Evolutionary conservation across 2,113 vertebrate species (phyloP), one percentile per base, ranked within the genome.

Genomic region (Phrynosoma platyrhinos): DNA sequence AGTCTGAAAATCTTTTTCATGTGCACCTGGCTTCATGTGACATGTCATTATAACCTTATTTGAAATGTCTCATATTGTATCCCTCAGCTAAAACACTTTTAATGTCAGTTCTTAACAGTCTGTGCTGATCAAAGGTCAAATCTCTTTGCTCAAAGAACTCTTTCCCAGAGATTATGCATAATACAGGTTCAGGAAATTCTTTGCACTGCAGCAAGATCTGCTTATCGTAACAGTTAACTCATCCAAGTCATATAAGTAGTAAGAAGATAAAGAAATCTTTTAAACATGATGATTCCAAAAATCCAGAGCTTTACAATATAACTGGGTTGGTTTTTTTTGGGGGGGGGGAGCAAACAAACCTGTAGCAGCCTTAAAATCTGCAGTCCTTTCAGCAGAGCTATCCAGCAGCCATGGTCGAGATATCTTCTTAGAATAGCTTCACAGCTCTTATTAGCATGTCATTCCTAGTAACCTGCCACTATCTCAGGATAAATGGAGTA

Each of bases 21-120:
- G 16, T 79, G 76, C 79, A 86, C 88, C 86, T 80, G 30, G 77
- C 69, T 75, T 91, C 27, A 82, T 71, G 2, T 80, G 86, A 88
- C 13, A 52, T 27, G 47, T 13, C 14, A 69, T 3, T 47, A 32
- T 53, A 74, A 83, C 42, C 30, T 42, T 30, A 62, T 3, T 36
- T 55, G 23, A 79, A 87, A 42, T 42, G n/a, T 62, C 23, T 74
- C 64, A 90, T 72, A 84, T 85, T 64, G 68, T 68, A 86, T 25
- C 89, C 36, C 1, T 85, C 83, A 87, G 88, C 0, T 47, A 52
- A 89, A 90, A 75, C 20, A 8, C 69, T 32, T 78, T 52, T 79
- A 36, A 68, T 55, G 42, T 66, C 69, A 85, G 87, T n/a, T n/a
- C 25, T 80, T 87, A 78, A 12, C 1, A 85, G 30, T 42, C 40